Evolutionary conservation across 1,140 invertebrate species (phyloP).

Genomic region (Metopolophium dirhodum): DNA sequence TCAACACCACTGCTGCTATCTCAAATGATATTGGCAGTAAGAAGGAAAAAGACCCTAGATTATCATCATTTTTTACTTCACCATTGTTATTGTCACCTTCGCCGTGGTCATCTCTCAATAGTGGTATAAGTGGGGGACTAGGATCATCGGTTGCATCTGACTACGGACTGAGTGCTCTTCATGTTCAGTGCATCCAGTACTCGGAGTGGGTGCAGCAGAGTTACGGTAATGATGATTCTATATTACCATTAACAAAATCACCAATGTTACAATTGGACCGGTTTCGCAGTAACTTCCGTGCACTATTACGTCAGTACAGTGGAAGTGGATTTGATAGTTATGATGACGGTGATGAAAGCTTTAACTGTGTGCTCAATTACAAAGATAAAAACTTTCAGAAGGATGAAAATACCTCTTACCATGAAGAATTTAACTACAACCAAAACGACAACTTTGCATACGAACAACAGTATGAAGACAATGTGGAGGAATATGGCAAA

Average conservation of each 20-base stretch:
- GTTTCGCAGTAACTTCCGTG: conserved; percentile 2
- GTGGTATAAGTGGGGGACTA: background rate
- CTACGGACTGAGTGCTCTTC: background rate
- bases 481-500: background rate
- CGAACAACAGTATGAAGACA: background rate
- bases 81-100: background rate
- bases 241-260: background rate
- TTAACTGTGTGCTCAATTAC: background rate
- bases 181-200: background rate
- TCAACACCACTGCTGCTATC: accelerated
- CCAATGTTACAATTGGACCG: conserved; percentile 23
- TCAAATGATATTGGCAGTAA: background rate
- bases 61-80: background rate
- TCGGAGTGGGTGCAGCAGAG: background rate
- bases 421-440: background rate
- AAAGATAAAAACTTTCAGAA: background rate
- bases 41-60: background rate
- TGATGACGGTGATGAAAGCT: background rate
- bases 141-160: background rate
- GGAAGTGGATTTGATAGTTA: background rate
- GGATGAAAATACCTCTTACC: background rate
- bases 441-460: background rate
- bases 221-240: background rate
- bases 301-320: background rate
- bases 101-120: background rate